Evolutionary conservation across 2,888 invertebrate species (phyloP).

Genomic region (Spicauda simplicius): DNA sequence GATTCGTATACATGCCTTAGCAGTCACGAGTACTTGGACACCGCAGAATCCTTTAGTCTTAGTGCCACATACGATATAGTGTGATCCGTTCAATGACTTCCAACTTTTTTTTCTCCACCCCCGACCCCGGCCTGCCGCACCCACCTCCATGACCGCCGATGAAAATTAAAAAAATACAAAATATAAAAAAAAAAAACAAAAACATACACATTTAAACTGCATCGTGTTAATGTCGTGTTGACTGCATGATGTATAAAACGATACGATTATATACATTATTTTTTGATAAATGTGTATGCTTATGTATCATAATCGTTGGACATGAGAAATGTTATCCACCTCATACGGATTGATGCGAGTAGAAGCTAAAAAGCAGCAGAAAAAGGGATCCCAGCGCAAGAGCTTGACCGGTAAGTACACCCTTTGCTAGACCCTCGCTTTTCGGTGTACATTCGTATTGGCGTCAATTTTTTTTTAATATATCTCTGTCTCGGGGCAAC

Average conservation of each 20-base stretch:
- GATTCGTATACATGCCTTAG: neutral
- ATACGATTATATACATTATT: conserved; percentile 47
- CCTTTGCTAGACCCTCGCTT: conserved; percentile 75
- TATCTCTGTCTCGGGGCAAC: neutral
- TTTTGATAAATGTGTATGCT: conserved; percentile 79
- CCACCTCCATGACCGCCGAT: conserved; percentile 71
- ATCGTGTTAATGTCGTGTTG: conserved; percentile 82
- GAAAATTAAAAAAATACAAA: conserved; percentile 60
- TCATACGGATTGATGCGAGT: conserved; percentile 70
- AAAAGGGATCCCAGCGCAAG: conserved; percentile 89
- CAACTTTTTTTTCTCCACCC: conserved; percentile 79
- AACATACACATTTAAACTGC: conserved; percentile 76
- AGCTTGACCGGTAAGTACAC: conserved; percentile 93
- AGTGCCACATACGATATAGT: conserved; percentile 71
- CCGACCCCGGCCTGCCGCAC: conserved; percentile 80
- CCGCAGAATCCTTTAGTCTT: conserved; percentile 62
- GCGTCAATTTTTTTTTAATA: neutral
- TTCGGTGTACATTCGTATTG: conserved; percentile 14
- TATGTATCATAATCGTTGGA: conserved; percentile 54
- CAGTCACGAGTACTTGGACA: conserved; percentile 57
- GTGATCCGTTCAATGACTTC: conserved; percentile 83
- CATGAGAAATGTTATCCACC: conserved; percentile 47
- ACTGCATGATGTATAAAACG: conserved; percentile 80
- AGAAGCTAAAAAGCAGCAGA: conserved; percentile 98
- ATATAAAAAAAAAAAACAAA: conserved; percentile 52